A percentile compares a stretch with the other conserved stretches of the same genome.
These are phyloP conservation scores for Latrodectus elegans DNA, from an alignment of 2,888 invertebrate species.

Conservation along the genomic window DNA sequence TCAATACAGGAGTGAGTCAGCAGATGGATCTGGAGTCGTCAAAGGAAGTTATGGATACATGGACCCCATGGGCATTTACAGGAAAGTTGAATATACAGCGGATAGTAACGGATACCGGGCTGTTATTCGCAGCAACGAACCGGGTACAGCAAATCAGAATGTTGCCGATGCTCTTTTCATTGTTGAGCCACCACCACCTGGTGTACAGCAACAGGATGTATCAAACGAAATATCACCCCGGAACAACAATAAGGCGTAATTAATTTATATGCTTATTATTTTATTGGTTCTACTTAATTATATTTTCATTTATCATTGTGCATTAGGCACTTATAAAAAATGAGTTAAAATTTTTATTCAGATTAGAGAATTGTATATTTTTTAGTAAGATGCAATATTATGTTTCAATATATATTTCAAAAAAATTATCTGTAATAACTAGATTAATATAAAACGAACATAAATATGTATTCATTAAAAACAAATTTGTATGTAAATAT, in stretches of 20 bases:
- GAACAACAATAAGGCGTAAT: conserved; percentile 33
- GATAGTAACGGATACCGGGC: conserved; percentile 60
- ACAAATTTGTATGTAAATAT: too few species aligned
- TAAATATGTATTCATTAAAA: too few species aligned
- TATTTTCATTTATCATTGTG: too few species aligned
- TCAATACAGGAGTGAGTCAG: conserved; percentile 55
- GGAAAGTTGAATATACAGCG: conserved; percentile 59
- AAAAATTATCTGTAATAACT: too few species aligned
- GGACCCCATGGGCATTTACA: conserved; percentile 53
- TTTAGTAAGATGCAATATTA: too few species aligned
- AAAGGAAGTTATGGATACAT: conserved; percentile 64
- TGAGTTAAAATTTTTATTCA: too few species aligned
- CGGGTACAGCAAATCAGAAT: conserved; percentile 60
- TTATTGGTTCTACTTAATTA: too few species aligned
- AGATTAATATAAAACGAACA: too few species aligned
- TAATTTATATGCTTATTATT: background rate
- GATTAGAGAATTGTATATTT: too few species aligned
- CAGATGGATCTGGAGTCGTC: conserved; percentile 55
- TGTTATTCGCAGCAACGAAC: conserved; percentile 52
- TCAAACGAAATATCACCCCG: conserved; percentile 40
- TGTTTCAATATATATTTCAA: too few species aligned
- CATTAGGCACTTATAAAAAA: too few species aligned
- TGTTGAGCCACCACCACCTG: conserved; percentile 54
- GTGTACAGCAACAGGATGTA: conserved; percentile 37
- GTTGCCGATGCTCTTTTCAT: conserved; percentile 61